Base-by-base conservation (phyloP, 2,888 invertebrate genomes). In the Lycaena phlaeas region DNA sequence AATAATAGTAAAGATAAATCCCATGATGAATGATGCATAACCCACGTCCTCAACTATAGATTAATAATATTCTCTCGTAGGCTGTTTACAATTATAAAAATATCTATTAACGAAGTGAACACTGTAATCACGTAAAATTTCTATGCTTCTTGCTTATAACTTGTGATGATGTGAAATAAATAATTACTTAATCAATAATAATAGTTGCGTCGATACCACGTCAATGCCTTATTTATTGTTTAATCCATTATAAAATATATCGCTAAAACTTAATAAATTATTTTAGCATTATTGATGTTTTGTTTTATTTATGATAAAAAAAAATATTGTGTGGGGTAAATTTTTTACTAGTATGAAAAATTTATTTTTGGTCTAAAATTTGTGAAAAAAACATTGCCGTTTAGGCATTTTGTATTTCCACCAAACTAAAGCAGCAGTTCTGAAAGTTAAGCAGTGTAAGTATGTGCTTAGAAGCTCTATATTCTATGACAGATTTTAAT, bases 141-240 rank as follows among this genome's bases (percentile, higher is more conserved):
- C 45, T 43, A 46, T 49, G 68, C 65, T 78, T 79, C 70, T 65
- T 68, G 79, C 79, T 79, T 79, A 60, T 71, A 69, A 64, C 48
- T 51, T 50, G 51, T 68, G 57, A 70, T 72, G 77, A 68, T 68
- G 63, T 72, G 68, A 68, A 64, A 64, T 64, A 70, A 69, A 61
- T 60, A 64, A 60, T 57, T 68, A 68, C 58, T 57, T 70, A 68
- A 59, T 72, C 68, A 71, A 68, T 61, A 31, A 34, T 31, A 66
- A 70, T 74, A 76, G 70, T 68, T 64, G 76, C 74, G 72, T 75
- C 61, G 71, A 73, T 67, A 76, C 69, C 79, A 78, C 79, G 64
- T 73, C 77, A 84, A 72, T 81, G 84, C 84, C 82, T 82, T 84
- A 82, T 59, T 68, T 70, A 70, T 76, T 72, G 73, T 78, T 76